A percentile compares a stretch with the other conserved stretches of the same genome.
Evolutionary conservation across 2,113 vertebrate species (phyloP).

Genomic region (Proteles cristata): DNA sequence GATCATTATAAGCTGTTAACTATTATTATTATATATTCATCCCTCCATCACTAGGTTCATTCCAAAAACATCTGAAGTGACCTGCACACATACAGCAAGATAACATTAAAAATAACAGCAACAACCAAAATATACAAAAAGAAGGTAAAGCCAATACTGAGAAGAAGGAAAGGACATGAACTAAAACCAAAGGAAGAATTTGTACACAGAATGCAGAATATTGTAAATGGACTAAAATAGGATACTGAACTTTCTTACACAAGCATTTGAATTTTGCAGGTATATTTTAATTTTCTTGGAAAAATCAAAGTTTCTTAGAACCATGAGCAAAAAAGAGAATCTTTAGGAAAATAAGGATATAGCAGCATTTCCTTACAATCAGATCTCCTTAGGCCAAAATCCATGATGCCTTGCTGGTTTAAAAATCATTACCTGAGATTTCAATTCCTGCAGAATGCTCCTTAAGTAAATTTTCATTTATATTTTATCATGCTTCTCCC

Average conservation of each 20-base stretch:
- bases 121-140: background rate
- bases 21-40: background rate
- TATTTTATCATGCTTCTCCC: background rate
- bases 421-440: constrained; percentile 29
- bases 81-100: background rate
- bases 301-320: constrained; percentile 49
- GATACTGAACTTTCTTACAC: background rate
- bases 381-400: constrained; percentile 37
- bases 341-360: background rate
- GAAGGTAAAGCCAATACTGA: constrained; percentile 14
- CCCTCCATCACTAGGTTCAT: background rate
- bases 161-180: constrained; percentile 31
- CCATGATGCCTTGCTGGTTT: background rate
- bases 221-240: background rate
- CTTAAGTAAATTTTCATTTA: constrained; percentile 7
- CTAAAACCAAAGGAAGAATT: background rate
- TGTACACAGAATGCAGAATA: background rate
- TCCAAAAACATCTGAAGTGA: background rate
- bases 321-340: background rate
- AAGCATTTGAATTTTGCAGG: background rate
- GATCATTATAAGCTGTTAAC: background rate
- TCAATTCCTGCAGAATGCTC: background rate
- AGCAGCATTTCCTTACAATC: constrained; percentile 18
- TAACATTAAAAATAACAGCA: constrained; percentile 42
- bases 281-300: constrained; percentile 37